Conservation (phyloP, 2,888 invertebrate species). For the Schizotus pectinicornis region DNA sequence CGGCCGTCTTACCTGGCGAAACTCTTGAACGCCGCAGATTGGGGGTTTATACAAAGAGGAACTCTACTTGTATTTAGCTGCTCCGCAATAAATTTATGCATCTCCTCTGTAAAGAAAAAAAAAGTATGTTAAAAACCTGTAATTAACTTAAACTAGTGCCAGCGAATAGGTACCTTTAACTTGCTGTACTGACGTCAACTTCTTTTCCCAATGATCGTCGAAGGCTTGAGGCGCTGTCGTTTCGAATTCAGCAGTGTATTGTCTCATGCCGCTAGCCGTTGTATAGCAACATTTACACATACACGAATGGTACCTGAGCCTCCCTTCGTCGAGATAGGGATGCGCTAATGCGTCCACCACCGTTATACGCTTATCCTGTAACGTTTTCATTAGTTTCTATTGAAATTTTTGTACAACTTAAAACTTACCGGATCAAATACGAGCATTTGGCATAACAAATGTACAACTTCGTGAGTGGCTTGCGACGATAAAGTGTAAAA, state of each 20-base stretch:
- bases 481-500: conserved; percentile 89
- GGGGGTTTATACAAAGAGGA: conserved; percentile 99
- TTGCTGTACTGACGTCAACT: conserved; percentile 89
- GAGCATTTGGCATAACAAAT: conserved; percentile 95
- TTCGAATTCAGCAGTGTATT: conserved; percentile 91
- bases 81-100: conserved; percentile 98
- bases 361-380: conserved; percentile 88
- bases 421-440: conserved; percentile 93
- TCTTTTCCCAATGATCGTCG: conserved; percentile 96
- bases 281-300: conserved; percentile 99
- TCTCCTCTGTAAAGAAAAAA: conserved; percentile 80
- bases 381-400: not conserved
- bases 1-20: conserved; percentile 94
- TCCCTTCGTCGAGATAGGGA: conserved; percentile 97
- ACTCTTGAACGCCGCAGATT: conserved; percentile 99
- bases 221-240: conserved; percentile 89
- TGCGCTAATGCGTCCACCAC: conserved; percentile 95
- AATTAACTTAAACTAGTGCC: conserved; percentile 2
- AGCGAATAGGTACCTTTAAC: conserved; percentile 83
- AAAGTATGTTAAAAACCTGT: not conserved
- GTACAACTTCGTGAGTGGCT: conserved; percentile 97
- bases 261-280: conserved; percentile 76
- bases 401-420: not conserved
- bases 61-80: conserved; percentile 94
- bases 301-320: conserved; percentile 98